These are phyloP conservation scores for Axis porcinus DNA, from an alignment of 2,113 vertebrate genomes.

Conservation along the genomic window DNA sequence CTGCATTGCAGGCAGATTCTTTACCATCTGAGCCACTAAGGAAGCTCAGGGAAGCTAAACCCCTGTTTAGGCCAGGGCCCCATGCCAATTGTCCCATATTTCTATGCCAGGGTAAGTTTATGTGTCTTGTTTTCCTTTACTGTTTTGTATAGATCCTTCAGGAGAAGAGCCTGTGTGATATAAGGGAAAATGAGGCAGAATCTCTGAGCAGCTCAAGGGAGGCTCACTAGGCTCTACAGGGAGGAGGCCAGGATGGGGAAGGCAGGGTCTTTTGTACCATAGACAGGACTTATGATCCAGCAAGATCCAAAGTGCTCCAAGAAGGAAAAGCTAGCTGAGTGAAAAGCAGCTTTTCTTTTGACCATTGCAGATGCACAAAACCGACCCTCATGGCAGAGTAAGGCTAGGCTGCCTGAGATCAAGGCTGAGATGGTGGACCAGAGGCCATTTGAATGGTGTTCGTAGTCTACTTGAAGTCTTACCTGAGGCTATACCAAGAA, in stretches of 20 bases:
- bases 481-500: not conserved
- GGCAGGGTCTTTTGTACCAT: fast-evolving
- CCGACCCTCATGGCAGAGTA: not conserved
- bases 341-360: not conserved
- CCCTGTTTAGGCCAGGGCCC: not conserved
- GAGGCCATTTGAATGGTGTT: too few relatives aligned
- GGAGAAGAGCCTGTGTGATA: not conserved
- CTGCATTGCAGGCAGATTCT: not conserved
- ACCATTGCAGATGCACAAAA: not conserved
- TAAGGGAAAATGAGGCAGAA: not conserved
- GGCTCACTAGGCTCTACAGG: not conserved
- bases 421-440: not conserved
- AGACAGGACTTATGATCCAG: not conserved
- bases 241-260: not conserved
- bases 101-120: not conserved
- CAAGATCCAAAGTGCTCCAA: not conserved
- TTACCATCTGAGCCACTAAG: not conserved
- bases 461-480: too few relatives aligned
- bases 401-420: not conserved
- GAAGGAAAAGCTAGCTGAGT: not conserved
- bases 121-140: not conserved
- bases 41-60: not conserved
- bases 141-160: not conserved
- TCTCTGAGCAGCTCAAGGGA: not conserved
- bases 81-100: not conserved